A percentile compares a stretch with the other conserved stretches of the same genome.
These are phyloP conservation scores for Tetramorium alpestre DNA, from an alignment of 1,140 invertebrate species.

Conservation along the genomic window DNA sequence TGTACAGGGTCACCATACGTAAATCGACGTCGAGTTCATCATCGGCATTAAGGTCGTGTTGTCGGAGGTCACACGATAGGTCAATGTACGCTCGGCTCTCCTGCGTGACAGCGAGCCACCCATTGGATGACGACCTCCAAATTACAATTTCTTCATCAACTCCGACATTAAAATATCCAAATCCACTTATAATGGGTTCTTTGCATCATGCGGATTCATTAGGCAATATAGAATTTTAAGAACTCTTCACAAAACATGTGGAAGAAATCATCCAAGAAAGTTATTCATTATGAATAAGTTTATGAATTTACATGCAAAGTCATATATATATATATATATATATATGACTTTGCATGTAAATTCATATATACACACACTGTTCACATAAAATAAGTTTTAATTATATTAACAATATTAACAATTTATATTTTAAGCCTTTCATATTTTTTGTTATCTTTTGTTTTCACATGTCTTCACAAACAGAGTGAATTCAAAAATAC, in stretches of 20 bases:
- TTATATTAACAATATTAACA: neutral
- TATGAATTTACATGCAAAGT: neutral
- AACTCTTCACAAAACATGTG: neutral
- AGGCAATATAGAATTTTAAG: neutral
- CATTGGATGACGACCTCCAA: slow-evolving; percentile 14
- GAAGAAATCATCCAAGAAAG: neutral
- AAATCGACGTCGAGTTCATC: slow-evolving; percentile 34
- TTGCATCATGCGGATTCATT: neutral
- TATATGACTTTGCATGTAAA: too few relatives aligned
- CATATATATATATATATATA: neutral
- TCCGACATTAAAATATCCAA: neutral
- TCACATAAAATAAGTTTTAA: neutral
- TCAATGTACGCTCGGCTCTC: slow-evolving; percentile 50
- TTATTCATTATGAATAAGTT: neutral
- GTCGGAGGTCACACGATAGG: slow-evolving; percentile 46
- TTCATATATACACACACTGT: too few relatives aligned
- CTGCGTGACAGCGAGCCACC: slow-evolving; percentile 14
- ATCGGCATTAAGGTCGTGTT: slow-evolving; percentile 58
- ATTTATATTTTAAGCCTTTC: neutral
- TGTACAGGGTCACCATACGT: neutral
- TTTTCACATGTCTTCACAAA: neutral
- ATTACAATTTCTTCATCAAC: slow-evolving; percentile 24
- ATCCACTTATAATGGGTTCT: neutral
- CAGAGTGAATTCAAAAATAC: neutral
- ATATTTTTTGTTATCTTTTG: slow-evolving; percentile 2